A percentile compares a stretch with the other conserved stretches of the same genome.
These are phyloP conservation scores for Psilanteris sp. DNA, from an alignment of 1,140 invertebrate genomes.

Conservation along the genomic window DNA sequence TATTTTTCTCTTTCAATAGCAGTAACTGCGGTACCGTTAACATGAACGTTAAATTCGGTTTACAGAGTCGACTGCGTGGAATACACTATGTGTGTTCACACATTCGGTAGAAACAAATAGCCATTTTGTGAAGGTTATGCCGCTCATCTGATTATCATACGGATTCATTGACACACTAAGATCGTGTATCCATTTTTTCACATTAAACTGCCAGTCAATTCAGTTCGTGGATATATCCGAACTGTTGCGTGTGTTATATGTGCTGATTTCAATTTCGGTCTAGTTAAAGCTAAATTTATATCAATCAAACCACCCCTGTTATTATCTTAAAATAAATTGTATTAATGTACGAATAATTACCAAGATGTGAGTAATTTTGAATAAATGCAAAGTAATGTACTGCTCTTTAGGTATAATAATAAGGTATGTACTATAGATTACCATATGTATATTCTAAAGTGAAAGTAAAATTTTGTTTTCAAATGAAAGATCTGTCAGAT, in stretches of 20 bases:
- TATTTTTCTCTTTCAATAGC: constrained; percentile 66
- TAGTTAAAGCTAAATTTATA: too few relatives aligned
- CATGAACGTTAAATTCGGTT: constrained; percentile 32
- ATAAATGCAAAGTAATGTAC: too few relatives aligned
- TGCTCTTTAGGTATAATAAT: too few relatives aligned
- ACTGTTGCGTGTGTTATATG: constrained; percentile 34
- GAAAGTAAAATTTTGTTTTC: too few relatives aligned
- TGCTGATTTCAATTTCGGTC: constrained; percentile 56
- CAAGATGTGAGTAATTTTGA: too few relatives aligned
- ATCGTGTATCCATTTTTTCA: constrained; percentile 66
- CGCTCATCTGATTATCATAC: constrained; percentile 74
- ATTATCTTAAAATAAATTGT: too few relatives aligned
- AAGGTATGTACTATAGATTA: too few relatives aligned
- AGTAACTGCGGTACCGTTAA: constrained; percentile 63
- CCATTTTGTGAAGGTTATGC: constrained; percentile 49
- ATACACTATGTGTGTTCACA: background rate
- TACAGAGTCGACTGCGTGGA: constrained; percentile 4
- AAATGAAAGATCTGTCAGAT: too few relatives aligned
- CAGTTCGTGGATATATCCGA: constrained; percentile 10
- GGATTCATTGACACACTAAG: constrained; percentile 78
- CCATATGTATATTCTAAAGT: too few relatives aligned
- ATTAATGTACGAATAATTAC: too few relatives aligned
- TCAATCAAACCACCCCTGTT: too few relatives aligned
- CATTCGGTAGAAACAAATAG: constrained; percentile 6
- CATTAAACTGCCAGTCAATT: constrained; percentile 38